Base-by-base conservation (phyloP, 2,113 vertebrate species). In the Phalacrocorax brasilianus region DNA sequence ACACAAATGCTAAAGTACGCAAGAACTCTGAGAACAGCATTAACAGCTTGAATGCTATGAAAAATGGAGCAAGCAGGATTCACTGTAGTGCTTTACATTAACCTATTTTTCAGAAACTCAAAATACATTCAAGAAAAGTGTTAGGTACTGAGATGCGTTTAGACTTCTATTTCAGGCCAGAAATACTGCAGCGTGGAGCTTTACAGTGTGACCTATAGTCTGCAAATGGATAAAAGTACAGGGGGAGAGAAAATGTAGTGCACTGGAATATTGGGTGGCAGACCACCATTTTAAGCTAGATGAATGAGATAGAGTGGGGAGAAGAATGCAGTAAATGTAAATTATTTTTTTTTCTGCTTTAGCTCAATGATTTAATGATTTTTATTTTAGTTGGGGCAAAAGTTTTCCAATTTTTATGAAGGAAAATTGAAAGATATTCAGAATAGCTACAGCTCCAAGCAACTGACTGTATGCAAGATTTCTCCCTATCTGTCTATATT, bases 11-110 rank as follows among this genome's bases (percentile, higher is more conserved):
- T 94, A 82, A 94, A 97, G 89, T 67, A 81, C 53, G 32, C 49
- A 95, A 85, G 87, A 96, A 85, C 74, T 93, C 45, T 82, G 71
- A 89, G 70, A 91, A 85, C 86, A 53, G 38, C 75, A 58, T 47
- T 52, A 83, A 82, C 62, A 88, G 85, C 66, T 65, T 85, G 66
- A 84, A 44, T 30, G 6, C 26, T 80, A 5, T 84, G 62, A 92
- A 89, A 97, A 71, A 79, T 52, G 42, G 77, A 95, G 53, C 47
- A 91, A 67, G 9, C 11, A 26, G 1, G 1, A 83, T 47, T 71
- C 1, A 2, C 32, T 83, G 11, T 26, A 68, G 44, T 52, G 59
- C 71, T 93, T 95, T 92, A 74, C 62, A 85, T 94, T 74, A 91
- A 66, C 67, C 45, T 63, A 40, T 83, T 88, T 91, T 82, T 87